Conservation (phyloP, 2,113 vertebrate species). For the Typhlomys cinereus region DNA sequence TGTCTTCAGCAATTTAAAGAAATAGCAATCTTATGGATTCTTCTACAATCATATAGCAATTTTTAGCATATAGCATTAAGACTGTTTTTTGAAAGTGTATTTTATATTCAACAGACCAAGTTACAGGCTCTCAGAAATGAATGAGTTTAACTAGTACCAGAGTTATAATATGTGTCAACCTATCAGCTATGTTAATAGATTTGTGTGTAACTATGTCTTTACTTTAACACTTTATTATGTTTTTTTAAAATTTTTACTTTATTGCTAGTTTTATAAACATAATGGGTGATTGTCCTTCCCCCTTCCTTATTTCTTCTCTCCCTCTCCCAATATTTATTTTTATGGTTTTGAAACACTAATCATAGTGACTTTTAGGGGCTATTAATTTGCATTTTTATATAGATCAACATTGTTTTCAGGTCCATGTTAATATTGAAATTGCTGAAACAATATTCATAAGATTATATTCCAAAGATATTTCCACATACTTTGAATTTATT, state of each 20-base stretch:
- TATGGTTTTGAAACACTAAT: not conserved
- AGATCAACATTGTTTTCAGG: not conserved
- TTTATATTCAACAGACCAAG: not conserved
- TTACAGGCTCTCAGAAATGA: not conserved
- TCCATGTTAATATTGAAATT: not conserved
- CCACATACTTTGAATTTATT: not conserved
- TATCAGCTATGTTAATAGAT: not conserved
- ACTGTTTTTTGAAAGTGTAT: not conserved
- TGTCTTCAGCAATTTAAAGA: not conserved
- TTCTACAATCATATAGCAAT: not conserved
- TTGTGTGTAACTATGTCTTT: not conserved
- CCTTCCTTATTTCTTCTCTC: too few relatives aligned
- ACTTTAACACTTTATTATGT: too few relatives aligned
- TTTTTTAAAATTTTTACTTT: too few relatives aligned
- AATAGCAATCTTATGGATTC: not conserved
- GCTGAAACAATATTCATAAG: not conserved
- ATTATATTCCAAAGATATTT: not conserved
- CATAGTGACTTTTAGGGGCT: not conserved
- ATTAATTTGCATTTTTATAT: not conserved
- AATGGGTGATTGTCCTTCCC: too few relatives aligned
- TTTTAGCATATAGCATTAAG: not conserved
- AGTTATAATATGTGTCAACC: not conserved
- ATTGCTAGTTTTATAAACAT: too few relatives aligned
- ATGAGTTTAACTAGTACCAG: not conserved
- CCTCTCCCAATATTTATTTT: too few relatives aligned